Evolutionary conservation across 1,140 invertebrate genomes (phyloP).

Genomic region (Solenopsis invicta): DNA sequence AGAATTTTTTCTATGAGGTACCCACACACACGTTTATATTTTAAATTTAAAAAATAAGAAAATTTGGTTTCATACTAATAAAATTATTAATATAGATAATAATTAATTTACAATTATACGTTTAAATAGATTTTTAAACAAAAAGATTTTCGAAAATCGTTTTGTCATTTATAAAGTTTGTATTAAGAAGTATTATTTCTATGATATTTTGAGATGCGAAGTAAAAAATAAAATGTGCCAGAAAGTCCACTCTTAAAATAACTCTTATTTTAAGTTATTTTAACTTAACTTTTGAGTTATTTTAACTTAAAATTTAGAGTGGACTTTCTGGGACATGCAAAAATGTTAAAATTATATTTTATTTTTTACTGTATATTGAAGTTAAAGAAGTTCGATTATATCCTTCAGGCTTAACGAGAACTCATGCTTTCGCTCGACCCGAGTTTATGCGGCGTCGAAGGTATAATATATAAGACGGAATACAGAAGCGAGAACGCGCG

Average conservation of each 20-base stretch:
- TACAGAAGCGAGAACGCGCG: constrained; percentile 51
- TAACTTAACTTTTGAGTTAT: too few species aligned
- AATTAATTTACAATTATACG: not conserved
- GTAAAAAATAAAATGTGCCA: too few species aligned
- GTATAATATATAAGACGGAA: constrained; percentile 33
- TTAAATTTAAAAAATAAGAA: not conserved
- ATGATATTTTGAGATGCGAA: not conserved
- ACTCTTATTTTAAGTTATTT: too few species aligned
- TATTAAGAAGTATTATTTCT: not conserved
- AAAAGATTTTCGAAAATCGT: not conserved
- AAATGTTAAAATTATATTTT: too few species aligned
- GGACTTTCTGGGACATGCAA: too few species aligned
- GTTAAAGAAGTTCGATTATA: not conserved
- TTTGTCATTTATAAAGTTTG: not conserved
- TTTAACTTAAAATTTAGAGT: too few species aligned
- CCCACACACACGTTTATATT: too few species aligned
- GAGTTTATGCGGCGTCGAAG: constrained; percentile 44
- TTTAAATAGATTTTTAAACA: not conserved
- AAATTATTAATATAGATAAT: constrained; percentile 24
- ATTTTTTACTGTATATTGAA: too few species aligned
- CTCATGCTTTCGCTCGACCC: not conserved
- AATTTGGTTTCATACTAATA: not conserved
- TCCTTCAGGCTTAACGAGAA: constrained; percentile 24
- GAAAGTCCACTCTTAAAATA: too few species aligned
- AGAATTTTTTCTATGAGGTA: too few species aligned